Evolutionary conservation across 2,888 invertebrate genomes (phyloP).

Genomic region (Aleiodes leptofemur): DNA sequence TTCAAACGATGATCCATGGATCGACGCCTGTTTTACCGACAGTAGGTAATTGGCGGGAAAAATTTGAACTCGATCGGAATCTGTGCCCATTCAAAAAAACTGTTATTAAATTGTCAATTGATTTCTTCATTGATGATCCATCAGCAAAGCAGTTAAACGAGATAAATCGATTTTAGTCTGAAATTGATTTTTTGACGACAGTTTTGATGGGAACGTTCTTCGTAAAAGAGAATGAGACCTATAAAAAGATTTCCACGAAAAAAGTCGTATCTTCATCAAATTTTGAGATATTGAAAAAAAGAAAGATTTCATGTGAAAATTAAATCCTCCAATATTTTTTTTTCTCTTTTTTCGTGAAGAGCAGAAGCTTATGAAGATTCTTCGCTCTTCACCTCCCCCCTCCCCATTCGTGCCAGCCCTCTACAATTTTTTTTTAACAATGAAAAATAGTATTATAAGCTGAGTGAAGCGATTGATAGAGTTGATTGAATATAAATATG

Average conservation of each 20-base stretch:
- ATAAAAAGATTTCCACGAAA: no score
- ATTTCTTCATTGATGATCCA: background rate
- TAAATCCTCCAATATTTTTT: no score
- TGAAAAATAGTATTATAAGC: constrained; percentile 51
- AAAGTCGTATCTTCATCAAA: no score
- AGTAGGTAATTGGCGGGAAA: constrained; percentile 2
- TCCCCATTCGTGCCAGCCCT: background rate
- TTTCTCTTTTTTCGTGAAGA: no score
- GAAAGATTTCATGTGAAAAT: no score
- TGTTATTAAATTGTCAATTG: background rate
- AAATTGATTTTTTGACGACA: constrained; percentile 24
- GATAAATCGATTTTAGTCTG: no score
- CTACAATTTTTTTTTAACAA: constrained; percentile 40
- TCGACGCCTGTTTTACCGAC: constrained; percentile 10
- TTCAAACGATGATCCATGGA: background rate
- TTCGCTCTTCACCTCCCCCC: background rate
- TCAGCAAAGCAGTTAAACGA: no score
- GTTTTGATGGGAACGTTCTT: constrained; percentile 24
- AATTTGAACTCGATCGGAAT: background rate
- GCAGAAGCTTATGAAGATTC: constrained; percentile 8
- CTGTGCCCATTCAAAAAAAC: background rate
- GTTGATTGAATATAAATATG: constrained; percentile 7
- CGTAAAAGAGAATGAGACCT: no score
- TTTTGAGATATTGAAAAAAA: no score
- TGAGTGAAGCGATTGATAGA: constrained; percentile 38